Conservation (phyloP, 92 coral and sea anemone genomes). For the Parazoanthus darwini region DNA sequence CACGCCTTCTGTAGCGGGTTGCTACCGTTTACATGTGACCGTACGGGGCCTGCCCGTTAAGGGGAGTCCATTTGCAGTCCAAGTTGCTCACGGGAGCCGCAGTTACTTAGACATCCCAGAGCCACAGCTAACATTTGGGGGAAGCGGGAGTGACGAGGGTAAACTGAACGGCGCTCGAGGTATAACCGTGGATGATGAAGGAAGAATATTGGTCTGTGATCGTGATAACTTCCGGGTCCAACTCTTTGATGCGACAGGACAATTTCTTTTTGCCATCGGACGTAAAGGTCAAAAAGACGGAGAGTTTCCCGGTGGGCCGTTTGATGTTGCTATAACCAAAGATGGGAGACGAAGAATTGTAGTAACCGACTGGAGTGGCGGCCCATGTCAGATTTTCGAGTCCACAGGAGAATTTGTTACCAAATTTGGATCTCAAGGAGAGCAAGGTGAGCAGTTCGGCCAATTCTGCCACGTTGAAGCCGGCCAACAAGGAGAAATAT, state of each 20-base stretch:
- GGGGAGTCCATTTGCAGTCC: constrained; percentile 56
- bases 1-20: constrained; percentile 53
- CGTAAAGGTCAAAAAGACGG: constrained; percentile 53
- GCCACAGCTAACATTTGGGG: constrained; percentile 52
- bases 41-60: constrained; percentile 56
- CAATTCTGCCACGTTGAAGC: constrained; percentile 53
- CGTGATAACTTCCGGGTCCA: constrained; percentile 67
- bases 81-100: constrained; percentile 46
- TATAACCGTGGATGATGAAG: constrained; percentile 50
- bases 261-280: constrained; percentile 55
- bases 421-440: constrained; percentile 38
- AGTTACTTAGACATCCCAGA: constrained; percentile 42
- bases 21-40: constrained; percentile 51
- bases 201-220: constrained; percentile 63
- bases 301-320: constrained; percentile 60
- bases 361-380: constrained; percentile 60
- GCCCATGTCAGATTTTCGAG: constrained; percentile 49
- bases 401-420: constrained; percentile 49
- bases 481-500: constrained; percentile 44
- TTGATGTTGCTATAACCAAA: constrained; percentile 48
- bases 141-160: constrained; percentile 51
- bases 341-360: constrained; percentile 43
- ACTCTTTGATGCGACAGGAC: constrained; percentile 55
- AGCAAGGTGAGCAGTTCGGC: constrained; percentile 30
- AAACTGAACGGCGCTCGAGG: constrained; percentile 59